A percentile compares a stretch with the other conserved stretches of the same genome.
These are phyloP conservation scores for Lycocerus yunnanus DNA, from an alignment of 2,888 invertebrate species.

Conservation along the genomic window DNA sequence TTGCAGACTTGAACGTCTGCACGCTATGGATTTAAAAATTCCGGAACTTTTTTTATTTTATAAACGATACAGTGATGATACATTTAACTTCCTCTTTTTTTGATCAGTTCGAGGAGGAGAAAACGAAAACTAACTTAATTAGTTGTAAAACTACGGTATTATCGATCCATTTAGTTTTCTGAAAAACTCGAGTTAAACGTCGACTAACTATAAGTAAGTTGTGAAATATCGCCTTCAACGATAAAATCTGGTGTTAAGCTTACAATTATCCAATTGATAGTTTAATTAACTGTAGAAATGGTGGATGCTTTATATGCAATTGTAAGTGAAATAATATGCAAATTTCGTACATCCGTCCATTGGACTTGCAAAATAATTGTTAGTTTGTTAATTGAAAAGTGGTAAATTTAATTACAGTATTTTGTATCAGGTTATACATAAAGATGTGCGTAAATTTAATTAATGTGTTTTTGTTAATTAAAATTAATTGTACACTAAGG, in stretches of 20 bases:
- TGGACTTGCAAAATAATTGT: conserved; percentile 1
- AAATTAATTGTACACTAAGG: not conserved
- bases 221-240: not conserved
- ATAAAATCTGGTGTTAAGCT: not conserved
- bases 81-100: not conserved
- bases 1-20: too few species aligned
- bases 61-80: too few species aligned
- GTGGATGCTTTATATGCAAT: not conserved
- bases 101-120: not conserved
- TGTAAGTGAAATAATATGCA: not conserved
- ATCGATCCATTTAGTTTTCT: not conserved
- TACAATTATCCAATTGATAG: not conserved
- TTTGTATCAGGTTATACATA: not conserved
- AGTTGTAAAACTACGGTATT: not conserved
- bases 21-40: too few species aligned
- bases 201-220: not conserved
- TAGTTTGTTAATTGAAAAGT: not conserved
- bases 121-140: not conserved
- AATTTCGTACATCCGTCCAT: not conserved
- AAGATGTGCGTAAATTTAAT: conserved; percentile 1
- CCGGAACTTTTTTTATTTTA: too few species aligned
- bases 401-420: conserved; percentile 2
- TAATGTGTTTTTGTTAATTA: not conserved
- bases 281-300: not conserved
- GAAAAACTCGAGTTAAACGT: not conserved